Evolutionary conservation across 2,888 invertebrate genomes (phyloP).

Genomic region (Megastigmus dorsalis): DNA sequence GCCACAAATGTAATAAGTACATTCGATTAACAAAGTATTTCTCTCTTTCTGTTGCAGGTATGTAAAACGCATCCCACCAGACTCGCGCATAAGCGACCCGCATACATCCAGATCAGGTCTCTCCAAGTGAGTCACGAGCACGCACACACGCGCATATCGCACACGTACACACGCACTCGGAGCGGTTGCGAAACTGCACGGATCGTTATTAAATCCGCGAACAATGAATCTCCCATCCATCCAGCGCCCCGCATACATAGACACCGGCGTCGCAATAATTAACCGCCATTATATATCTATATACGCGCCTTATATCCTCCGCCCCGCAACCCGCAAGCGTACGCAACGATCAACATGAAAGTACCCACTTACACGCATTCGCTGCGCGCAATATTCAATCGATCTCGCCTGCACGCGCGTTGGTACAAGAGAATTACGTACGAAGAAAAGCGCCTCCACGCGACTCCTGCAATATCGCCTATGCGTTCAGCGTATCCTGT

Average conservation of each 20-base stretch:
- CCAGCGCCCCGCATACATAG: neutral
- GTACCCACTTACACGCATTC: neutral
- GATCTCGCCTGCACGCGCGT: neutral
- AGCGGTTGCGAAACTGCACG: slow-evolving; percentile 5
- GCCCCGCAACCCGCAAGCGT: too few relatives aligned
- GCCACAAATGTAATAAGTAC: neutral
- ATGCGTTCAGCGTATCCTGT: too few relatives aligned
- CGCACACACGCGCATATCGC: too few relatives aligned
- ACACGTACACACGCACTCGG: too few relatives aligned
- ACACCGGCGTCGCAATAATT: slow-evolving; percentile 27
- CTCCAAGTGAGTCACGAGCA: slow-evolving; percentile 2
- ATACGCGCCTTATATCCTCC: neutral
- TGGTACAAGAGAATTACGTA: neutral
- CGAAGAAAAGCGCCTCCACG: too few relatives aligned
- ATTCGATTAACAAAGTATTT: slow-evolving; percentile 33
- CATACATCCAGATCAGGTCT: neutral
- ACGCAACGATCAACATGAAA: slow-evolving; percentile 33
- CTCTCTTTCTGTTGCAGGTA: slow-evolving; percentile 57
- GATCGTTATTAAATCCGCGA: slow-evolving; percentile 16
- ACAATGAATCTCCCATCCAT: slow-evolving; percentile 2
- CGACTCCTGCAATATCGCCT: too few relatives aligned
- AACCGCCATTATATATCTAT: slow-evolving; percentile 15
- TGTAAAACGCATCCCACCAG: slow-evolving; percentile 23
- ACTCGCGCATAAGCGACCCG: too few relatives aligned
- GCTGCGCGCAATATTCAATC: neutral